Evolutionary conservation across 2,888 invertebrate genomes (phyloP).

Genomic region (Conomelus anceps): DNA sequence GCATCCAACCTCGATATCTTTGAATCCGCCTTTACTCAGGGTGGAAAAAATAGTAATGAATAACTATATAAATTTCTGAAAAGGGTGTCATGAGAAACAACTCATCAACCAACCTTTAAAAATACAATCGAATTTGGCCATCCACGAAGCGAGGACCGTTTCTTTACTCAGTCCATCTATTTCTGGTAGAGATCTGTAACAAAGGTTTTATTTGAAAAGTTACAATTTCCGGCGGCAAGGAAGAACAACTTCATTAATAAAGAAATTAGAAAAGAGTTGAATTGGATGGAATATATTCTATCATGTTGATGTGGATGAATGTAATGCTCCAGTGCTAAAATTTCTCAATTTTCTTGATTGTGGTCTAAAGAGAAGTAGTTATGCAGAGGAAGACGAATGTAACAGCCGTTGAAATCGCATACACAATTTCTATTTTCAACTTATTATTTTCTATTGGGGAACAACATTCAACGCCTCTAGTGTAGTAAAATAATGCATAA

Average conservation of each 20-base stretch:
- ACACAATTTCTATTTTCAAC: too few species aligned
- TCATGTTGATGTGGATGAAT: background rate
- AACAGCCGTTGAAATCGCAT: too few species aligned
- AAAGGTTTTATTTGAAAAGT: slow-evolving; percentile 4
- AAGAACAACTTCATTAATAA: background rate
- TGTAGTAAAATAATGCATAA: too few species aligned
- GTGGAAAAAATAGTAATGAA: background rate
- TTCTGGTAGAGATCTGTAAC: slow-evolving; percentile 85
- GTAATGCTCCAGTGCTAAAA: background rate
- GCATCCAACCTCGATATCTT: background rate
- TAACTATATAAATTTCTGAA: background rate
- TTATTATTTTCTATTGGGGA: too few species aligned
- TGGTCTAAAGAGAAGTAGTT: too few species aligned
- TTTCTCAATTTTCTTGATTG: too few species aligned
- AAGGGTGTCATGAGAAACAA: background rate
- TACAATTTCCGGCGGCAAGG: background rate
- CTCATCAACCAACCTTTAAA: slow-evolving; percentile 63
- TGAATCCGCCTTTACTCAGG: background rate
- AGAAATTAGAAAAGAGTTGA: background rate
- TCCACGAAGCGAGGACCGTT: slow-evolving; percentile 97
- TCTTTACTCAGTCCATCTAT: slow-evolving; percentile 99
- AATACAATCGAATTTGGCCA: slow-evolving; percentile 99
- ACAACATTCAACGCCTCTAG: too few species aligned
- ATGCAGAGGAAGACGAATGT: too few species aligned
- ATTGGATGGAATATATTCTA: background rate